These are phyloP conservation scores for Ruditapes philippinarum DNA, from an alignment of 1,140 invertebrate species.

Conservation along the genomic window DNA sequence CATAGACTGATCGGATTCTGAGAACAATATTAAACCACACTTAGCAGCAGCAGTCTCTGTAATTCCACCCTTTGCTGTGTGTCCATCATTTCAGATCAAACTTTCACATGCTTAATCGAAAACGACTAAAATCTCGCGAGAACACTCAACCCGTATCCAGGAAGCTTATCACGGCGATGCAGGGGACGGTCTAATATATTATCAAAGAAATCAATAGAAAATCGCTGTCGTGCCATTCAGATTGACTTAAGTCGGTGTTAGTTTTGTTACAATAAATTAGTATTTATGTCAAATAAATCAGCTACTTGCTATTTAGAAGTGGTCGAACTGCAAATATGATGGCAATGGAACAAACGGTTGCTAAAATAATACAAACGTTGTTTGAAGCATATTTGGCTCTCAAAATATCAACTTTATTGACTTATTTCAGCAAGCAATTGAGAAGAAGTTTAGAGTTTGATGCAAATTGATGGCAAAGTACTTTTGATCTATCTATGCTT, in stretches of 20 bases:
- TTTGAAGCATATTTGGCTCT: no score
- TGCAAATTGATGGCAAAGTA: no score
- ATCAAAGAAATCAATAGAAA: conserved; percentile 57
- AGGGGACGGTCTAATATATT: conserved; percentile 62
- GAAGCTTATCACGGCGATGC: conserved; percentile 45
- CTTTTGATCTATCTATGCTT: no score
- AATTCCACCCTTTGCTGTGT: neutral
- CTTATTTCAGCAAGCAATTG: no score
- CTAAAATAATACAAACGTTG: neutral
- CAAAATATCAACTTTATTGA: no score
- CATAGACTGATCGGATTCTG: no score
- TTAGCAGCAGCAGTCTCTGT: neutral
- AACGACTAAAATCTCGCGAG: conserved; percentile 7
- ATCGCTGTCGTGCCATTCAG: conserved; percentile 44
- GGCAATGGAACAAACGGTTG: neutral
- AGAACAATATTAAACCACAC: neutral
- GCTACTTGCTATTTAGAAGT: conserved; percentile 29
- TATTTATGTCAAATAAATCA: conserved; percentile 67
- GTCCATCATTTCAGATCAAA: neutral
- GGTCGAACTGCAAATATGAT: conserved; percentile 18
- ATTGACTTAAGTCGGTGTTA: conserved; percentile 55
- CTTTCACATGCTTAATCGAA: conserved; percentile 1
- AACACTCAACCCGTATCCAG: conserved; percentile 38
- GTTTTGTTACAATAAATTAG: conserved; percentile 61
- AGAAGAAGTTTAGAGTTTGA: no score